These are phyloP conservation scores for Cherax quadricarinatus DNA, from an alignment of 1,140 invertebrate genomes.

Conservation along the genomic window DNA sequence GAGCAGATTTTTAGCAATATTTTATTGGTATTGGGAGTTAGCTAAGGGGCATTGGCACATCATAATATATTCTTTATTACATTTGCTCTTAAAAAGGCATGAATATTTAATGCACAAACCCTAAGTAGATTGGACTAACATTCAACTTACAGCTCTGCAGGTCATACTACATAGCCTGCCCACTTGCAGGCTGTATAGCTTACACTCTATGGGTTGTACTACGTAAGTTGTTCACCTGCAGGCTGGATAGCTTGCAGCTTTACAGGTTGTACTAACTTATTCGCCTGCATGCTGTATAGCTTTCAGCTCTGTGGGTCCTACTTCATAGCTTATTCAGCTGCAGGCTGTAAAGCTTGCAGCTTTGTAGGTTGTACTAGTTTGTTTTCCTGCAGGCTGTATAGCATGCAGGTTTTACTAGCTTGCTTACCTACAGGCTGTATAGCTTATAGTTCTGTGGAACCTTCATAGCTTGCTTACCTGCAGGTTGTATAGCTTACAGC, in stretches of 20 bases:
- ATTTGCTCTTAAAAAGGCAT: background rate
- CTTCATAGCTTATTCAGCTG: background rate
- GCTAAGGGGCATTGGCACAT: background rate
- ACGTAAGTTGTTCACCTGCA: background rate
- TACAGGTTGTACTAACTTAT: background rate
- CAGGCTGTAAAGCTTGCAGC: background rate
- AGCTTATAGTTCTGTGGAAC: too few species aligned
- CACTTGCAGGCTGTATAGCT: background rate
- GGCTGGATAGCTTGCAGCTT: background rate
- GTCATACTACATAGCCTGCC: background rate
- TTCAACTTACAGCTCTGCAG: background rate
- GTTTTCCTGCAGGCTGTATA: too few species aligned
- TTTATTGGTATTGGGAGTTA: background rate
- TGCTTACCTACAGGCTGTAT: too few species aligned
- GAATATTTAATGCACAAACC: slow-evolving; percentile 1
- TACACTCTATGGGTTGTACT: too few species aligned
- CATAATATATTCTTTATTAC: background rate
- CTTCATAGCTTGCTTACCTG: too few species aligned
- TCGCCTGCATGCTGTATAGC: background rate
- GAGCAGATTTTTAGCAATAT: too few species aligned
- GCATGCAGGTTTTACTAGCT: too few species aligned
- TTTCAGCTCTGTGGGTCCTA: background rate
- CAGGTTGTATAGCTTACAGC: background rate
- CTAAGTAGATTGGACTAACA: background rate
- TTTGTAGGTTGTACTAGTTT: background rate